Conservation (phyloP, 2,113 vertebrate species). For the Lathamus discolor region DNA sequence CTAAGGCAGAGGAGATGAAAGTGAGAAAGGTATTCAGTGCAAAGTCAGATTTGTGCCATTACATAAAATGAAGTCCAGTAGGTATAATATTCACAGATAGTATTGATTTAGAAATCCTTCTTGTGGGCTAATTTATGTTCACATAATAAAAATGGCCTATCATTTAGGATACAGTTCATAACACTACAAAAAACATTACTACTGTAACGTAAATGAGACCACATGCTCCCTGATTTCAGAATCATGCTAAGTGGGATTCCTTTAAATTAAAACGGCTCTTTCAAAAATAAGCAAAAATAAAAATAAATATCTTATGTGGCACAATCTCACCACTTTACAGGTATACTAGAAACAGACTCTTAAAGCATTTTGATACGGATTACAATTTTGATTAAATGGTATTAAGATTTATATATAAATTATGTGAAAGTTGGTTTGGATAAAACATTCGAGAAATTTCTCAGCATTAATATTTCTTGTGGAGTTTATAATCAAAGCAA, state of each 20-base stretch:
- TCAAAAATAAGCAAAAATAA: conserved; percentile 65
- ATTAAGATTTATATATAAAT: conserved; percentile 71
- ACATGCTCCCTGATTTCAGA: conserved; percentile 71
- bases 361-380: conserved; percentile 74
- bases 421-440: conserved; percentile 59
- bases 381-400: conserved; percentile 70
- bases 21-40: conserved; percentile 84
- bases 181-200: conserved; percentile 58
- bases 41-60: conserved; percentile 83
- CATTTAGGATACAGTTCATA: conserved; percentile 68
- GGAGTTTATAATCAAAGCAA: conserved; percentile 65
- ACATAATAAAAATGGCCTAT: conserved; percentile 62
- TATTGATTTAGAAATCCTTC: conserved; percentile 40
- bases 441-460: conserved; percentile 56
- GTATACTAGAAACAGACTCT: conserved; percentile 68
- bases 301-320: conserved; percentile 74
- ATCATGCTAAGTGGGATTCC: conserved; percentile 53
- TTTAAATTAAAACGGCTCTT: conserved; percentile 66
- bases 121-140: conserved; percentile 64
- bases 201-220: conserved; percentile 71
- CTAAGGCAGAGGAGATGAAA: conserved; percentile 84
- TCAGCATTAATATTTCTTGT: conserved; percentile 60
- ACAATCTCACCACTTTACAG: conserved; percentile 68
- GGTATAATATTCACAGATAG: conserved; percentile 72
- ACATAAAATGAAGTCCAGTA: conserved; percentile 74